A percentile compares a stretch with the other conserved stretches of the same genome.
These are phyloP conservation scores for Lysandra bellargus DNA, from an alignment of 2,888 invertebrate genomes.

Conservation along the genomic window DNA sequence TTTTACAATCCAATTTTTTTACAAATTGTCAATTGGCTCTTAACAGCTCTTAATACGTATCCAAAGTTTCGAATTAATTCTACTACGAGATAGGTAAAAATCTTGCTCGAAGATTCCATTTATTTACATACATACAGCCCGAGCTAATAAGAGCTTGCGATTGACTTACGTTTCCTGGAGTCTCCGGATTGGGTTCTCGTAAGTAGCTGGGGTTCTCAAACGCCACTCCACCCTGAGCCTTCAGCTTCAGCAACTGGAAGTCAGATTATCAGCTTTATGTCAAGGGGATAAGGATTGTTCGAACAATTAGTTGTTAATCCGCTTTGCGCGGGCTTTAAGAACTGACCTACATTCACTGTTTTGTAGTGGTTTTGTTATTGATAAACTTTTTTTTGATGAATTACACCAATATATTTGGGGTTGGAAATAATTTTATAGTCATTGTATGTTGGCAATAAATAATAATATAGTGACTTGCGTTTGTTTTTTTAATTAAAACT, in stretches of 20 bases:
- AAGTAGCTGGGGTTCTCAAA: conserved; percentile 93
- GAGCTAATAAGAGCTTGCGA: neutral
- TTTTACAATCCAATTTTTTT: no score
- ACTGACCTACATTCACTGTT: neutral
- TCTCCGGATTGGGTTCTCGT: conserved; percentile 87
- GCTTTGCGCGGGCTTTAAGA: neutral
- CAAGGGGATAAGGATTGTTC: conserved; percentile 21
- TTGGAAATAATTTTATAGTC: no score
- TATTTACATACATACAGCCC: no score
- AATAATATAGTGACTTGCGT: no score
- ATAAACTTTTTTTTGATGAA: neutral
- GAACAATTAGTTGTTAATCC: conserved; percentile 18
- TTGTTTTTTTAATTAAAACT: no score
- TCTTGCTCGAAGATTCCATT: no score
- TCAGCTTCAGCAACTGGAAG: conserved; percentile 81
- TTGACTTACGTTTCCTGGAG: conserved; percentile 84
- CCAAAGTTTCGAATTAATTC: no score
- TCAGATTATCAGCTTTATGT: conserved; percentile 5
- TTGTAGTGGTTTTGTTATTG: neutral
- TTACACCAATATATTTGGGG: neutral
- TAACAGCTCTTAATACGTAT: no score
- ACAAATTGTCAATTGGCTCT: no score
- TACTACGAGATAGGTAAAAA: neutral
- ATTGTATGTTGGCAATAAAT: no score
- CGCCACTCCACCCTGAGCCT: conserved; percentile 87